Evolutionary conservation across 37 sponge, comb jelly and placozoan species (phyloP).

Genomic region (Hexactinellida sp.): DNA sequence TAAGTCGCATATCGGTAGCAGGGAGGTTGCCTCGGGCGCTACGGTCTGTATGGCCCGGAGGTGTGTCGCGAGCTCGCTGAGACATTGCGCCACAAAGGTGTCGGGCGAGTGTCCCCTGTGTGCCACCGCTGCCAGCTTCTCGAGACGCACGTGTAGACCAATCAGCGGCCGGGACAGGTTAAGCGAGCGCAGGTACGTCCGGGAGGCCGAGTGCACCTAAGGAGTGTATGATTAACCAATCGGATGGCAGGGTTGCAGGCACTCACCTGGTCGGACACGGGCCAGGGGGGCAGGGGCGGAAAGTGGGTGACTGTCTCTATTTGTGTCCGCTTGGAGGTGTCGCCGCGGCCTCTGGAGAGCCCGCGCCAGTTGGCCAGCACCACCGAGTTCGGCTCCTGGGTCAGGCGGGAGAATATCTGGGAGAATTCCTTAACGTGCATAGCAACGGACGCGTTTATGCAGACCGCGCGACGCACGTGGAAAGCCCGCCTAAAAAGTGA

Average conservation of each 20-base stretch:
- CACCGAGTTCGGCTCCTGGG: not conserved
- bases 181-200: not conserved
- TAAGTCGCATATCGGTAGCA: not conserved
- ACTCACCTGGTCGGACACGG: not conserved
- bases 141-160: conserved; percentile 4
- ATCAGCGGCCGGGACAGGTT: not conserved
- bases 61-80: not conserved
- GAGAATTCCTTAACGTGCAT: not conserved
- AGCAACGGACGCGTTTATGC: not conserved
- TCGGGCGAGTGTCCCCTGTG: not conserved
- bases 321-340: not conserved
- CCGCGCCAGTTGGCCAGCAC: not conserved
- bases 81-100: not conserved
- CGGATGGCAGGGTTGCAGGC: not conserved
- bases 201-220: not conserved
- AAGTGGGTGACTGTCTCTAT: not conserved
- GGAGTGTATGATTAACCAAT: not conserved
- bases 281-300: not conserved
- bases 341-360: not conserved
- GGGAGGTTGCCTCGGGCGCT: not conserved
- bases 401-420: not conserved
- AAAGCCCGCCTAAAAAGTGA: not conserved
- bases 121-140: not conserved
- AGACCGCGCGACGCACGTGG: not conserved
- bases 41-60: not conserved